Percentiles rank a stretch among this genome's conserved stretches.
These are phyloP conservation scores for Botia almorhae DNA, from an alignment of 2,797 vertebrate genomes.

Conservation along the genomic window DNA sequence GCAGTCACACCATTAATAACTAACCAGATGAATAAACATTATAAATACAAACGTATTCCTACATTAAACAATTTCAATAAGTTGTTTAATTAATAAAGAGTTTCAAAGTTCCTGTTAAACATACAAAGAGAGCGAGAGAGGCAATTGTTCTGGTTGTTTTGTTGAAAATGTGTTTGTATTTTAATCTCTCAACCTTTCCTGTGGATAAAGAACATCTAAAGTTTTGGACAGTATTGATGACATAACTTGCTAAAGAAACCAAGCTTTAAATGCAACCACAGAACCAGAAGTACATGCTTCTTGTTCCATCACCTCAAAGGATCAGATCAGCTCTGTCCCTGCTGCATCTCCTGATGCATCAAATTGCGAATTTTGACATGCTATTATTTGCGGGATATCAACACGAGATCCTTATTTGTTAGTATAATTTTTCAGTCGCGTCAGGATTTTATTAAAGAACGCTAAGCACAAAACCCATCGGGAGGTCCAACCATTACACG, in stretches of 20 bases:
- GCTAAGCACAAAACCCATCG: conserved; percentile 44
- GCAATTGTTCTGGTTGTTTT: too few relatives aligned
- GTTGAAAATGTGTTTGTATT: too few relatives aligned
- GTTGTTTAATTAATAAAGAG: too few relatives aligned
- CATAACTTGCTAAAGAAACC: too few relatives aligned
- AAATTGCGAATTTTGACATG: conserved; percentile 12
- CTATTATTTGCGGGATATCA: conserved; percentile 26
- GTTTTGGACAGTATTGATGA: conserved; percentile 2
- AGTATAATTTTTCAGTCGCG: conserved; percentile 36
- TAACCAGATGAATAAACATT: too few relatives aligned
- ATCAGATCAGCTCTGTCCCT: conserved; percentile 1
- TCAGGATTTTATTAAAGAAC: conserved; percentile 45
- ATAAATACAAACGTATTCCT: too few relatives aligned
- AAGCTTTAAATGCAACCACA: background rate
- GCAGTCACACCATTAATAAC: too few relatives aligned
- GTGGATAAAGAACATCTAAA: conserved; percentile 2
- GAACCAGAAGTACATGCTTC: background rate
- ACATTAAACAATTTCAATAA: too few relatives aligned
- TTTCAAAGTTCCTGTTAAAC: too few relatives aligned
- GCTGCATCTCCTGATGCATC: conserved; percentile 5
- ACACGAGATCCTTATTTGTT: conserved; percentile 43
- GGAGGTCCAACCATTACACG: conserved; percentile 49
- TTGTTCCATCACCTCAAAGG: background rate
- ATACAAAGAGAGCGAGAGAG: too few relatives aligned
- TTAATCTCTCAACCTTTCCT: too few relatives aligned